Percentiles rank a stretch among this genome's conserved stretches.
Conservation (phyloP, 2,797 vertebrate species). For the Cossypha niveicapilla region DNA sequence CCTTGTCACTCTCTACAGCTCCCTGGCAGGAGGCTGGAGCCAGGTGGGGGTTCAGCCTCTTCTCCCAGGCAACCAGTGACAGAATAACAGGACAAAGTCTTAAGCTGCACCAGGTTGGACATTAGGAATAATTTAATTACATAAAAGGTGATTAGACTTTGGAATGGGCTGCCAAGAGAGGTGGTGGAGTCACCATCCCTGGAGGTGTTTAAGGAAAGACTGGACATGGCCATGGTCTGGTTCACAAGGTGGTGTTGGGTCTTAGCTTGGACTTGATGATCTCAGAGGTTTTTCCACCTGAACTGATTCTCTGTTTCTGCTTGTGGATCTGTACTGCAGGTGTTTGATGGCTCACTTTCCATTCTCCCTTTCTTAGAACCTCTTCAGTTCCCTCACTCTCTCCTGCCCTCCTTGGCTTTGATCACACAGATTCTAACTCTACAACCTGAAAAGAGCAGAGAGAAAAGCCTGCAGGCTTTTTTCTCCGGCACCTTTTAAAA, state of each 20-base stretch:
- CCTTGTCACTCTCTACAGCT: not conserved
- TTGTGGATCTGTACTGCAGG: not conserved
- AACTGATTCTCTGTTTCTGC: not conserved
- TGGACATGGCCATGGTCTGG: not conserved
- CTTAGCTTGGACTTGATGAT: fast-evolving
- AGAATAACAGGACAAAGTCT: not conserved
- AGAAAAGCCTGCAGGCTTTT: not conserved
- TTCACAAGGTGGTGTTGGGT: not conserved
- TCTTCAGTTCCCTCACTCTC: not conserved
- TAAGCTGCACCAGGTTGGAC: not conserved
- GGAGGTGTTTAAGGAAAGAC: not conserved
- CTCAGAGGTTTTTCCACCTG: not conserved
- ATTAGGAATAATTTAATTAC: not conserved
- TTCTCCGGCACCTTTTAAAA: not conserved
- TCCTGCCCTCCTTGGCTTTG: not conserved
- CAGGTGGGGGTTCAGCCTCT: not conserved
- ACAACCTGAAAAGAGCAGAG: not conserved
- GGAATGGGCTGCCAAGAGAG: not conserved
- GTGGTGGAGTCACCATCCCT: not conserved
- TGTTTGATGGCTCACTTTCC: not conserved
- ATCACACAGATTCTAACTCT: not conserved
- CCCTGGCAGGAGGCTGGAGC: not conserved
- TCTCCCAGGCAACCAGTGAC: not conserved
- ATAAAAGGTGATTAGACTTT: not conserved
- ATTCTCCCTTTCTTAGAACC: not conserved